Conservation (phyloP, 2,888 invertebrate species). For the Eurytoma californica region DNA sequence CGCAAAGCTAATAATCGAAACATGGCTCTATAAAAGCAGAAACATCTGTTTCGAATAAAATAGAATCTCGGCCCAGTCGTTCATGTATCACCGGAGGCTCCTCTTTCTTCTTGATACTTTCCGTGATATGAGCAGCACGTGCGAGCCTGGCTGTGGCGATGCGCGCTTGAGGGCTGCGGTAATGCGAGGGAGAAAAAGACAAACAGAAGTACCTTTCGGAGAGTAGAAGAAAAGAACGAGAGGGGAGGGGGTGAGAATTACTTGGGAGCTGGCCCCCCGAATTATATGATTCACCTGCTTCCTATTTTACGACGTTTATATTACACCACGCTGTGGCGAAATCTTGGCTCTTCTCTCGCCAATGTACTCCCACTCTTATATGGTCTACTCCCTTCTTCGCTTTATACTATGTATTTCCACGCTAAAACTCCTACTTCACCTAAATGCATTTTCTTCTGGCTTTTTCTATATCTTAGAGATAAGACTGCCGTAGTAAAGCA, state of each 20-base stretch:
- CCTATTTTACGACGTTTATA: slow-evolving; percentile 75
- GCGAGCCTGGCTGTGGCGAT: slow-evolving; percentile 54
- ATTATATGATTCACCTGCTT: slow-evolving; percentile 75
- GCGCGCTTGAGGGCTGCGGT: slow-evolving; percentile 55
- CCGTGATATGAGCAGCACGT: slow-evolving; percentile 70
- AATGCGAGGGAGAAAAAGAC: slow-evolving; percentile 48
- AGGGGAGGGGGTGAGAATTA: slow-evolving; percentile 63
- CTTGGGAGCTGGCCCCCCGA: slow-evolving; percentile 68
- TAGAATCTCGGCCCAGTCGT: slow-evolving; percentile 35
- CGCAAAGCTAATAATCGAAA: slow-evolving; percentile 53
- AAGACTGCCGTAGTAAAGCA: slow-evolving; percentile 10
- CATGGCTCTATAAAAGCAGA: slow-evolving; percentile 51
- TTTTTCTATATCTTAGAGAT: slow-evolving; percentile 40
- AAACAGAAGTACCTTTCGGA: slow-evolving; percentile 18
- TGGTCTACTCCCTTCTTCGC: slow-evolving; percentile 41
- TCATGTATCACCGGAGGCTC: slow-evolving; percentile 42
- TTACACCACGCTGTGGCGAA: slow-evolving; percentile 68
- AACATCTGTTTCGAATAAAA: slow-evolving; percentile 57
- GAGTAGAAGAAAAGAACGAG: slow-evolving; percentile 21
- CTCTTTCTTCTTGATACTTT: slow-evolving; percentile 56
- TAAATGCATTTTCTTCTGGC: slow-evolving; percentile 49
- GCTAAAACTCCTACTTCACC: slow-evolving; percentile 52
- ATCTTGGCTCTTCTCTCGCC: slow-evolving; percentile 64
- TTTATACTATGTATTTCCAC: slow-evolving; percentile 47
- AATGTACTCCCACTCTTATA: slow-evolving; percentile 34